Conservation (phyloP, 1,140 invertebrate genomes). For the Drosophila leontia region DNA sequence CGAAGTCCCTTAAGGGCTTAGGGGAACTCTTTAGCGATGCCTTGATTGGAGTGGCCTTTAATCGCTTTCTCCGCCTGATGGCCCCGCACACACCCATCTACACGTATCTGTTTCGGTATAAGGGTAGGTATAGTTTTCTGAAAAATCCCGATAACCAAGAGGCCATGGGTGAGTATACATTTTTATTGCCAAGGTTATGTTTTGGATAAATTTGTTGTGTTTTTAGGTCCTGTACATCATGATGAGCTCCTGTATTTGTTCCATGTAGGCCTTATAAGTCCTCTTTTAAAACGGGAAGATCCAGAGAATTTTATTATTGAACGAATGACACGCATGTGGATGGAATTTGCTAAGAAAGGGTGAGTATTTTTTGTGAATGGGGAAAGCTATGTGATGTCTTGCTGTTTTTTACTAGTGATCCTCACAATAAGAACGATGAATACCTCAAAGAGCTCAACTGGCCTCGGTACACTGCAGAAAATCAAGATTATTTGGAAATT, state of each 20-base stretch:
- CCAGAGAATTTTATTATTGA: constrained; percentile 85
- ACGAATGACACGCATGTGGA: constrained; percentile 85
- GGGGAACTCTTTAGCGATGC: constrained; percentile 86
- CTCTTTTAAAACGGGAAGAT: constrained; percentile 84
- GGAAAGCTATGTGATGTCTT: background rate
- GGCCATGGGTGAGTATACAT: constrained; percentile 79
- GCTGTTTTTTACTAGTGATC: constrained; percentile 46
- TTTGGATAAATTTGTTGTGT: background rate
- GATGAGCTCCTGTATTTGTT: constrained; percentile 89
- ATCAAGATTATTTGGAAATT: constrained; percentile 86
- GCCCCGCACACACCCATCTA: constrained; percentile 85
- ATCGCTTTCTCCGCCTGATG: constrained; percentile 86
- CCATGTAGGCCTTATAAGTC: constrained; percentile 82
- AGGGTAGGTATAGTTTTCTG: constrained; percentile 86
- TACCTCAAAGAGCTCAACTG: constrained; percentile 84
- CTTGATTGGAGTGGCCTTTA: constrained; percentile 85
- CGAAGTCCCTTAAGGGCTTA: constrained; percentile 50
- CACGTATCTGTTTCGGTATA: constrained; percentile 86
- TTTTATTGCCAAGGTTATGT: too few species aligned
- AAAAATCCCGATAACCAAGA: constrained; percentile 83
- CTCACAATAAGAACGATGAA: constrained; percentile 59
- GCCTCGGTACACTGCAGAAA: constrained; percentile 84
- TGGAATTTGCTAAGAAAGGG: constrained; percentile 86
- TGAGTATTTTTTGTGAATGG: constrained; percentile 37
- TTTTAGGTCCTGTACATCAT: constrained; percentile 86